These are phyloP conservation scores for Microtus montanus DNA, from an alignment of 2,113 vertebrate genomes.

Conservation along the genomic window DNA sequence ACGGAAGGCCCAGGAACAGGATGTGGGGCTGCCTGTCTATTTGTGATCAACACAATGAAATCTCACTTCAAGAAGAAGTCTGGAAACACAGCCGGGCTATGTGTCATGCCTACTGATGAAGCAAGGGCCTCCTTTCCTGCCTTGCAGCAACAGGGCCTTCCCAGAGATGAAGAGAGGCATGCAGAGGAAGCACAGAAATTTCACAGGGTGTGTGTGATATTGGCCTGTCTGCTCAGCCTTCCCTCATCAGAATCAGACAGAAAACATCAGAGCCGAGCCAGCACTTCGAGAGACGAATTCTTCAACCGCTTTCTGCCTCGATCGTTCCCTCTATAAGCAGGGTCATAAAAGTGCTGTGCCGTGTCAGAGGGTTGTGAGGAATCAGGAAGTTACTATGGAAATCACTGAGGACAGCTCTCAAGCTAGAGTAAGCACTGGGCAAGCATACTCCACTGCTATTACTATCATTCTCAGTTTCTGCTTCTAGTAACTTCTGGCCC, in stretches of 20 bases:
- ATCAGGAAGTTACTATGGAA: neutral
- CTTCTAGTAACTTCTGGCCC: neutral
- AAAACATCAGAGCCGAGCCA: neutral
- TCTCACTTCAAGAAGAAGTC: constrained; percentile 30
- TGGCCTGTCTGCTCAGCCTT: neutral
- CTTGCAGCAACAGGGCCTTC: neutral
- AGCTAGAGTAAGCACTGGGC: neutral
- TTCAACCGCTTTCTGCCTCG: neutral
- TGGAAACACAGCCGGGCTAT: neutral
- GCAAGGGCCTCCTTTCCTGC: neutral
- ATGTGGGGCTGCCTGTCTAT: neutral
- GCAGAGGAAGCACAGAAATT: neutral
- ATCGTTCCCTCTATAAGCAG: neutral
- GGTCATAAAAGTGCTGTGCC: neutral
- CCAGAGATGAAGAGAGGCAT: neutral
- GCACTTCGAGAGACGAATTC: neutral
- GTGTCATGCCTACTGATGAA: neutral
- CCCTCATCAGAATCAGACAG: neutral
- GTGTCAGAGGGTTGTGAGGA: neutral
- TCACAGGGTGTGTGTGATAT: rapidly evolving
- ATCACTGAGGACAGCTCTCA: neutral
- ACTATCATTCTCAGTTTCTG: neutral
- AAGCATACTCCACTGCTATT: neutral
- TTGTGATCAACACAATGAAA: neutral
- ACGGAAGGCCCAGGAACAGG: constrained; percentile 1